Conservation (phyloP, 2,888 invertebrate genomes). For the Drosophila yooni region DNA sequence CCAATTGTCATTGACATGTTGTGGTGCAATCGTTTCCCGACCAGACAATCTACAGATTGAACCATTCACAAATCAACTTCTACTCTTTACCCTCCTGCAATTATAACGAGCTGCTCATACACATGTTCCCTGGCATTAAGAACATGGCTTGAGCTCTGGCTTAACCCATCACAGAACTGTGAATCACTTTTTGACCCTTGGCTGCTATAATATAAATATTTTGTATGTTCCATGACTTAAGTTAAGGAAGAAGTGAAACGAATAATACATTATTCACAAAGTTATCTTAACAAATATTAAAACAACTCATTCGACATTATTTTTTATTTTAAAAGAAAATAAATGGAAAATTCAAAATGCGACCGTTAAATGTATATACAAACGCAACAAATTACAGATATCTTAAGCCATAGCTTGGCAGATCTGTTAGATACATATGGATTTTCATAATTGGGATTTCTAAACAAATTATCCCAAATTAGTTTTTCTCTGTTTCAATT, state of each 20-base stretch:
- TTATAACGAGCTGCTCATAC: constrained; percentile 11
- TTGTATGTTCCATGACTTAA: background rate
- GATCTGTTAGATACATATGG: background rate
- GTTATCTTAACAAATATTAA: background rate
- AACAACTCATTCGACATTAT: background rate
- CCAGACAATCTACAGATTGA: constrained; percentile 46
- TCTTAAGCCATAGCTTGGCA: background rate
- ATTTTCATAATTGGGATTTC: background rate
- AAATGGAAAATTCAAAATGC: background rate
- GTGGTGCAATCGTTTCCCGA: constrained; percentile 10
- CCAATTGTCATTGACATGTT: constrained; percentile 58
- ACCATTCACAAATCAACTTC: constrained; percentile 52
- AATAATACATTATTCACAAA: background rate
- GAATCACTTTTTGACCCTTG: constrained; percentile 33
- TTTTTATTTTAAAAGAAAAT: background rate
- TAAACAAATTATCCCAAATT: background rate
- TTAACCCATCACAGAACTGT: constrained; percentile 29
- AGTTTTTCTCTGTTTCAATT: background rate
- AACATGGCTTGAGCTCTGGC: constrained; percentile 15
- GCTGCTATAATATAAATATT: constrained; percentile 11
- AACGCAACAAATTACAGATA: background rate
- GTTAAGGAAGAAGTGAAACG: background rate
- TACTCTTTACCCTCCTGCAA: constrained; percentile 28
- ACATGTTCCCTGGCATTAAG: background rate
- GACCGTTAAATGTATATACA: background rate